These are phyloP conservation scores for Geococcyx californianus DNA, from an alignment of 2,113 vertebrate species.

Conservation along the genomic window DNA sequence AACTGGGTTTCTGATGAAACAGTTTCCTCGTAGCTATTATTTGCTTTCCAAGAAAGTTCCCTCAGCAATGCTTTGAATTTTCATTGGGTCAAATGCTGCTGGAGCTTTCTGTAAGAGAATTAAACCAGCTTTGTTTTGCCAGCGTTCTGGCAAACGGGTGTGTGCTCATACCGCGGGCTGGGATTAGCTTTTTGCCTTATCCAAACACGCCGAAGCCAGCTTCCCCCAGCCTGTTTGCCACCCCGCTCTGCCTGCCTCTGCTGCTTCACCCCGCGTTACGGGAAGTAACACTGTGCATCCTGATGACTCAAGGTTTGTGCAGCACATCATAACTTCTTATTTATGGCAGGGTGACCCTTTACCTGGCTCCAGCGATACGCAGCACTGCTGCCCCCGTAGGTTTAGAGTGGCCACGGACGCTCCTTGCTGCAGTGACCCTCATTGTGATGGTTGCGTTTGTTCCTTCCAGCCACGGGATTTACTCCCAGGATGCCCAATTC, in stretches of 20 bases:
- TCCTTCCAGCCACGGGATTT: background rate
- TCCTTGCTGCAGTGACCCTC: background rate
- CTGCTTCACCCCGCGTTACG: background rate
- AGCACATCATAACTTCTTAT: background rate
- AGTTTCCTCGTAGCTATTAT: background rate
- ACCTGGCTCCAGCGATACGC: background rate
- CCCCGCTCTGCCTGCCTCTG: background rate
- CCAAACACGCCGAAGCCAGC: background rate
- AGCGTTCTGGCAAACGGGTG: background rate
- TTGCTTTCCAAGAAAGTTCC: background rate
- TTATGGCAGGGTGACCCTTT: background rate
- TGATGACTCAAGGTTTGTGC: background rate
- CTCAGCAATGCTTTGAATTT: background rate
- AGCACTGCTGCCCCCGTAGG: background rate
- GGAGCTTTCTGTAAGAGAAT: background rate
- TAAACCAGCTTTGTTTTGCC: background rate
- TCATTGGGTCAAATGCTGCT: background rate
- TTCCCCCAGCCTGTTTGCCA: background rate
- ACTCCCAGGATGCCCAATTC: background rate
- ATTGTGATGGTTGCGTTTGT: background rate
- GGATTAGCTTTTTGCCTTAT: background rate
- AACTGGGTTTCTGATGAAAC: background rate
- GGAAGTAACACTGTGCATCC: background rate
- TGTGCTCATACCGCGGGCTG: rapidly evolving
- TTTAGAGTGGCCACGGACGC: rapidly evolving